Conservation (phyloP, 2,888 invertebrate genomes). For the Platypus cylindrus region DNA sequence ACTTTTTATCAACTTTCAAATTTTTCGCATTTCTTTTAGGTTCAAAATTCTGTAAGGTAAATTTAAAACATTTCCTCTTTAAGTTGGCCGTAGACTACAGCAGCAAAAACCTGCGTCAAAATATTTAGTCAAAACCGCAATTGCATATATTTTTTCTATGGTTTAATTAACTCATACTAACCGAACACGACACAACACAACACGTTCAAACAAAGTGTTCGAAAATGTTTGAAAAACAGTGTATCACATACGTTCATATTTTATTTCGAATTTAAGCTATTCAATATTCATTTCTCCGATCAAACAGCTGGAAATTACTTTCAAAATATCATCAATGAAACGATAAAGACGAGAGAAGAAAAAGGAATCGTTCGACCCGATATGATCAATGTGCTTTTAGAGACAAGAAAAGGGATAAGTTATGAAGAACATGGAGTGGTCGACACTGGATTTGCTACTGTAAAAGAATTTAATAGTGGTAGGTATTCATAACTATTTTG, state of each 20-base stretch:
- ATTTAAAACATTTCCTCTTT: too few species aligned
- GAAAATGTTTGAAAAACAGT: background rate
- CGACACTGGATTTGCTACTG: slow-evolving; percentile 24
- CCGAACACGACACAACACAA: too few species aligned
- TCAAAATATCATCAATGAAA: slow-evolving; percentile 15
- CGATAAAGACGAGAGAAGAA: slow-evolving; percentile 19
- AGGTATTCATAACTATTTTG: background rate
- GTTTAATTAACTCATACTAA: too few species aligned
- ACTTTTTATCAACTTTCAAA: too few species aligned
- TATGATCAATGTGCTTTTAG: slow-evolving; percentile 44
- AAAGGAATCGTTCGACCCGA: slow-evolving; percentile 23
- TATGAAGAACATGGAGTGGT: slow-evolving; percentile 14
- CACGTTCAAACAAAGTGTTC: too few species aligned
- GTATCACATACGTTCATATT: background rate
- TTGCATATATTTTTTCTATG: too few species aligned
- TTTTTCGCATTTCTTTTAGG: too few species aligned
- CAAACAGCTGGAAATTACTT: slow-evolving; percentile 20
- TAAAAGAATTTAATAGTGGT: slow-evolving; percentile 18
- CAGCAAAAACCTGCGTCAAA: too few species aligned
- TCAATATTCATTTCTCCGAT: slow-evolving; percentile 6
- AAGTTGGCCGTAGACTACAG: too few species aligned
- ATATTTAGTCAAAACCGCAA: too few species aligned
- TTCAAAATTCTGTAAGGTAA: too few species aligned
- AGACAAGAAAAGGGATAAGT: slow-evolving; percentile 36
- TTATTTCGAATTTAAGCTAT: slow-evolving; percentile 2